Evolutionary conservation across 2,888 invertebrate species (phyloP).

Genomic region (Myopa tessellatipennis): DNA sequence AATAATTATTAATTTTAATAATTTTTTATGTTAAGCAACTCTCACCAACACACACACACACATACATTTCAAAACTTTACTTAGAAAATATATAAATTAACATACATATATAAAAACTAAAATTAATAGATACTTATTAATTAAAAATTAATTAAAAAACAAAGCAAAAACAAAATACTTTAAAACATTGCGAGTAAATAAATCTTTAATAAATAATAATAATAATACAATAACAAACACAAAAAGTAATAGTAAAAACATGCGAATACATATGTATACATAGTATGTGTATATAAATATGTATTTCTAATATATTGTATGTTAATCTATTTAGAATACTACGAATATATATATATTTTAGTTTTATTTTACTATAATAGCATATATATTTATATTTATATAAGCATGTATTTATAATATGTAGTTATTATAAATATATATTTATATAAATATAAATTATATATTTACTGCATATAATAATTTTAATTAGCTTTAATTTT

Average conservation of each 20-base stretch:
- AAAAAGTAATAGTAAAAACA: background rate
- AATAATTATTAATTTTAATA: constrained; percentile 1
- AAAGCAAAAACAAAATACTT: background rate
- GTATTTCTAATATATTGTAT: background rate
- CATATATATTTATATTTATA: too few species aligned
- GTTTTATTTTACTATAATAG: too few species aligned
- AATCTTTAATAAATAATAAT: background rate
- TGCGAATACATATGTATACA: constrained; percentile 8
- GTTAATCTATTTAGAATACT: background rate
- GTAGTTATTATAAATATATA: background rate
- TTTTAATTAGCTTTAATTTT: constrained; percentile 8
- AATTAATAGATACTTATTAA: background rate
- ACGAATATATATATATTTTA: background rate
- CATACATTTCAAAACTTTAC: constrained; percentile 10
- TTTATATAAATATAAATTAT: background rate
- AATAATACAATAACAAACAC: background rate
- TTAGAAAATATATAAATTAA: background rate
- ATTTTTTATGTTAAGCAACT: background rate
- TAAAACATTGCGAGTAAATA: background rate
- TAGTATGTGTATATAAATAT: constrained; percentile 19
- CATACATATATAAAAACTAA: background rate
- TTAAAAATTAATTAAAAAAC: too few species aligned
- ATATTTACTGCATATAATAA: background rate
- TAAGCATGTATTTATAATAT: too few species aligned
- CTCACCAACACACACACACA: background rate